Evolutionary conservation across 2,888 invertebrate species (phyloP).

Genomic region (Agapostemon virescens): DNA sequence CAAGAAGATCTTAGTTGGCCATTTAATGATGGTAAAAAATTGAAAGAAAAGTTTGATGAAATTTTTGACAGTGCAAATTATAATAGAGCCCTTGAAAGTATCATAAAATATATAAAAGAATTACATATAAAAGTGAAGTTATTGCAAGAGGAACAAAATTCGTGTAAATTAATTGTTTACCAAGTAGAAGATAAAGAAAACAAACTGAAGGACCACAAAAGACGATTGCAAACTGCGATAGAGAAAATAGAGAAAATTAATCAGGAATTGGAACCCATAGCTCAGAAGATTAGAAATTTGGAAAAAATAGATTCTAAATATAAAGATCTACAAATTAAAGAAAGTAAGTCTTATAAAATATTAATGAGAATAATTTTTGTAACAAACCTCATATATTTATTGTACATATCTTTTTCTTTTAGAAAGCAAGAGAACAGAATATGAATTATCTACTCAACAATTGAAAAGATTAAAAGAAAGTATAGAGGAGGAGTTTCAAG

Average conservation of each 20-base stretch:
- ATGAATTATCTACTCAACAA: neutral
- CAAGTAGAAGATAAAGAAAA: constrained; percentile 84
- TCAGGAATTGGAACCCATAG: constrained; percentile 80
- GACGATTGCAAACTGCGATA: constrained; percentile 83
- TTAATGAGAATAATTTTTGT: neutral
- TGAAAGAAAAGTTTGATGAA: constrained; percentile 98
- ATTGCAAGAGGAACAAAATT: constrained; percentile 78
- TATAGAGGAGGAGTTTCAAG: neutral
- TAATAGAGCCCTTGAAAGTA: constrained; percentile 91
- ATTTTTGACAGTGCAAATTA: constrained; percentile 98
- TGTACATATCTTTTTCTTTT: neutral
- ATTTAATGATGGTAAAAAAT: constrained; percentile 93
- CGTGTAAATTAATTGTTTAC: constrained; percentile 83
- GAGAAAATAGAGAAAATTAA: constrained; percentile 81
- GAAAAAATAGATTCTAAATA: constrained; percentile 77
- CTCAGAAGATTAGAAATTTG: constrained; percentile 78
- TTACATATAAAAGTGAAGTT: constrained; percentile 12
- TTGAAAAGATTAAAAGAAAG: neutral
- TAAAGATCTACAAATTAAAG: constrained; percentile 72
- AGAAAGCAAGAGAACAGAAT: constrained; percentile 76
- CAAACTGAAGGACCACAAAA: constrained; percentile 84
- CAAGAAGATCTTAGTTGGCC: constrained; percentile 99
- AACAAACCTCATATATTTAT: neutral
- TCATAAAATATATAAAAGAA: constrained; percentile 86
- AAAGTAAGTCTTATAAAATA: constrained; percentile 73